phyloP scores from a whole-genome alignment of 2,888 invertebrate genomes.

The Aporophyla nigra region DNA sequence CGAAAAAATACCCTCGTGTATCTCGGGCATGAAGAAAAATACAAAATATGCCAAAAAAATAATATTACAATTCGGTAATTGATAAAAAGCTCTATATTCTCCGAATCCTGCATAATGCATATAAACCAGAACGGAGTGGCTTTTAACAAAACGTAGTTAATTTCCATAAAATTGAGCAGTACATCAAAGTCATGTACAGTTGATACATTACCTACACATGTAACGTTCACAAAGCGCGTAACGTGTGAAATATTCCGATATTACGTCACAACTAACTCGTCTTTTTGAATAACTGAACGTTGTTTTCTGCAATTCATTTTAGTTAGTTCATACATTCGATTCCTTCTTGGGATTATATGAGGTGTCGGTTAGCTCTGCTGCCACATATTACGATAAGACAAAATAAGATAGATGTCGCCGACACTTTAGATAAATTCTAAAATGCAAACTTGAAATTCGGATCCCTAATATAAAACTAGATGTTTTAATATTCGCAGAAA shows the following conservation, averaged over 20 bases:
- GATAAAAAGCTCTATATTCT: constrained; percentile 14
- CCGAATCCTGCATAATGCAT: constrained; percentile 22
- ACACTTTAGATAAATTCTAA: not conserved
- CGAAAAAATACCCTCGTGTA: too few species aligned
- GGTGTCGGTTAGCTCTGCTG: not conserved
- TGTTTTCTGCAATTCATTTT: not conserved
- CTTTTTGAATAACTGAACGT: constrained; percentile 19
- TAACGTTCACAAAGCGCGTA: constrained; percentile 45
- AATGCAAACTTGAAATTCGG: not conserved
- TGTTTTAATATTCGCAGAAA: not conserved
- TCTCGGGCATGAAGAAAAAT: too few species aligned
- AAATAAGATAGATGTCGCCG: not conserved
- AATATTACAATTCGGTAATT: constrained; percentile 9
- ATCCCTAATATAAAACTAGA: not conserved
- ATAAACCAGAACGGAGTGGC: constrained; percentile 20
- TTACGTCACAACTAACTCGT: constrained; percentile 46
- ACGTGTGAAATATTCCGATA: constrained; percentile 60
- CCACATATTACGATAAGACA: not conserved
- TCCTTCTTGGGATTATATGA: not conserved
- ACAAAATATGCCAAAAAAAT: not conserved
- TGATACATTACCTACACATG: constrained; percentile 41
- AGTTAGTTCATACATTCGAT: constrained; percentile 9
- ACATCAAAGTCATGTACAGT: constrained; percentile 41
- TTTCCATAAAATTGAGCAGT: constrained; percentile 56
- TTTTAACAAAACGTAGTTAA: constrained; percentile 44